phyloP scores from a whole-genome alignment of 2,888 invertebrate species.

The Xestoiulus laeticollis region DNA sequence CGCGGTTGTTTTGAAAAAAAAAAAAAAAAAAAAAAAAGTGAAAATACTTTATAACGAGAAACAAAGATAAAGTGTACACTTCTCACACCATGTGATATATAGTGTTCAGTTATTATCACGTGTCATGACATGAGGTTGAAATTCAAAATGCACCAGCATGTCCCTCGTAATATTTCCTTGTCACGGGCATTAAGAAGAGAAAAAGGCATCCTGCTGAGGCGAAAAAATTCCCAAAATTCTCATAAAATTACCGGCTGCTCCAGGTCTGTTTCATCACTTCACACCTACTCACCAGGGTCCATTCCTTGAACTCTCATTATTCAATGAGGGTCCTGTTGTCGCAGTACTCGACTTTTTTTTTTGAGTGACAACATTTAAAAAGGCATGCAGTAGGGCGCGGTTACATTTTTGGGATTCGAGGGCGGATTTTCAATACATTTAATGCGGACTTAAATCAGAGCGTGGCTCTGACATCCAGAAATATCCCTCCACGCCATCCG shows the following conservation, averaged over 20 bases:
- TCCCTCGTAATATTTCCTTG: background rate
- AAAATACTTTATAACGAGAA: background rate
- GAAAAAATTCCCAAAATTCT: constrained; percentile 17
- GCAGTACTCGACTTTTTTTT: background rate
- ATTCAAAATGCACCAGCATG: background rate
- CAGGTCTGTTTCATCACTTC: constrained; percentile 17
- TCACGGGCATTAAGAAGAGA: background rate
- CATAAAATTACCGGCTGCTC: background rate
- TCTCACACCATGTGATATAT: background rate
- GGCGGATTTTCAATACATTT: background rate
- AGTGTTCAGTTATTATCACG: background rate
- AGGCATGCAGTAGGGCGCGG: background rate
- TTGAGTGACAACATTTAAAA: background rate
- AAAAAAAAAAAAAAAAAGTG: background rate
- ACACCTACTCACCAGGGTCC: constrained; percentile 32
- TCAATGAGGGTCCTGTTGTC: background rate
- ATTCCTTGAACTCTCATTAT: background rate
- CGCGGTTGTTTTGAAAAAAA: constrained; percentile 22
- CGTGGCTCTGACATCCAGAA: background rate
- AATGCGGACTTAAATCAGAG: background rate
- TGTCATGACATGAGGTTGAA: background rate
- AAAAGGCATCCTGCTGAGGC: constrained; percentile 35
- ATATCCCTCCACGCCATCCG: background rate
- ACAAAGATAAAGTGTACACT: constrained; percentile 13
- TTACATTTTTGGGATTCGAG: background rate